phyloP scores from a whole-genome alignment of 2,797 vertebrate species.

The Calcarius lapponicus region DNA sequence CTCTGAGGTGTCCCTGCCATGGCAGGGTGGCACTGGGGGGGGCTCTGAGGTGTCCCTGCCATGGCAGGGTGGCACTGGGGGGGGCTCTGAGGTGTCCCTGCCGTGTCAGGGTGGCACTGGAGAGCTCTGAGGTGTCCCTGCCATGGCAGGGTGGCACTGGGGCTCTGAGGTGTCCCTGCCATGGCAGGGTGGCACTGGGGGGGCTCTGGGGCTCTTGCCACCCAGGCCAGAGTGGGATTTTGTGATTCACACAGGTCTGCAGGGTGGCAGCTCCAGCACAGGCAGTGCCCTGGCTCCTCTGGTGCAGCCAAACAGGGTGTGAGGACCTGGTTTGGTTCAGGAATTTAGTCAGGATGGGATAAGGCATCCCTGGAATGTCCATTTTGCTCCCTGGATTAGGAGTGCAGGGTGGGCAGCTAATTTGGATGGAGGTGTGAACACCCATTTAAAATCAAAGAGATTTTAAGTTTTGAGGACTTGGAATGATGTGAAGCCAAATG shows the following conservation, averaged over 20 bases:
- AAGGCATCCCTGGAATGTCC: background rate
- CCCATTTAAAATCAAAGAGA: background rate
- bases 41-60: background rate
- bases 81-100: background rate
- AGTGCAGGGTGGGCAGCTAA: background rate
- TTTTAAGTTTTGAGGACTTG: background rate
- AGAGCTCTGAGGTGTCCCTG: background rate
- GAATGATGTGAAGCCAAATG: background rate
- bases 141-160: background rate
- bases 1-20: background rate
- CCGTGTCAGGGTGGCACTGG: background rate
- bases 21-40: background rate
- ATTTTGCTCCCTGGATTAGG: background rate
- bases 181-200: background rate
- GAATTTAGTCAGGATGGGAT: background rate
- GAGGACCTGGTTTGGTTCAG: background rate
- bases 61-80: background rate
- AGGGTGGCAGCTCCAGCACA: background rate
- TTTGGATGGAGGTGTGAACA: background rate
- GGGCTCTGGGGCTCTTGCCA: accelerated
- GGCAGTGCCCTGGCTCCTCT: background rate
- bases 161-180: background rate
- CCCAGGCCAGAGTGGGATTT: background rate
- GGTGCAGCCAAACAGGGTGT: background rate
- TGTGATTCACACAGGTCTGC: background rate